Evolutionary conservation across 2,113 vertebrate species (phyloP), one percentile per base, ranked within the genome.

Genomic region (Sinocyclocheilus anophthalmus): DNA sequence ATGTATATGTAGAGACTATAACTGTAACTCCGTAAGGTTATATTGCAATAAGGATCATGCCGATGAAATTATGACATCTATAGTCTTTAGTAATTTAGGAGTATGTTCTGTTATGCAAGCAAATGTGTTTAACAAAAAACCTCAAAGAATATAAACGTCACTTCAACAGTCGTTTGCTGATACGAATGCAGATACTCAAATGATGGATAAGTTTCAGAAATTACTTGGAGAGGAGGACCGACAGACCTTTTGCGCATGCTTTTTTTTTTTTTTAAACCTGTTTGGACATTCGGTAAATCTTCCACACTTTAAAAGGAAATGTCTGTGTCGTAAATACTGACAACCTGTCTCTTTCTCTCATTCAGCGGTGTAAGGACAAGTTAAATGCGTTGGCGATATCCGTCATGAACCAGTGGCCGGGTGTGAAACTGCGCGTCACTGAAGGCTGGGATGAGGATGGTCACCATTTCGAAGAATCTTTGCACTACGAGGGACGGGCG

Each of bases 331-430:
- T 20, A 26, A 20, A 6, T n/a, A 50, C 8, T 85, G 70, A 83
- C 70, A 57, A 24, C 26, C 39, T 65, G 22, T 48, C 14, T 83
- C 80, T 86, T 24, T 87, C 81, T 42, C 75, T 70, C 18, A 93
- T 1, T 90, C 94, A 97, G 96, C 93, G 96, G 86, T 97, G 96
- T 84, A 97, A 97, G 87, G 96, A 97, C 92, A 97, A 97, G 84
- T 76, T 97, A 88, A 97, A 97, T 16, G 96, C 96, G 3, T 76
- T 97, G 92, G 96, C 96, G 1, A 97, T 97, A 92, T 97, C 96
- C 0, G 96, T 97, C 91, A 97, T 97, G 96, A 97, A 97, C 90
- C 96, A 97, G 91, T 97, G 96, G 96, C 96, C 96, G 0, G 96
- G 96, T 0, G 96, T 97, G 79, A 96, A 96, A 82, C 93, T 97